Evolutionary conservation across 2,113 vertebrate genomes (phyloP).

Genomic region (Otolemur garnettii): DNA sequence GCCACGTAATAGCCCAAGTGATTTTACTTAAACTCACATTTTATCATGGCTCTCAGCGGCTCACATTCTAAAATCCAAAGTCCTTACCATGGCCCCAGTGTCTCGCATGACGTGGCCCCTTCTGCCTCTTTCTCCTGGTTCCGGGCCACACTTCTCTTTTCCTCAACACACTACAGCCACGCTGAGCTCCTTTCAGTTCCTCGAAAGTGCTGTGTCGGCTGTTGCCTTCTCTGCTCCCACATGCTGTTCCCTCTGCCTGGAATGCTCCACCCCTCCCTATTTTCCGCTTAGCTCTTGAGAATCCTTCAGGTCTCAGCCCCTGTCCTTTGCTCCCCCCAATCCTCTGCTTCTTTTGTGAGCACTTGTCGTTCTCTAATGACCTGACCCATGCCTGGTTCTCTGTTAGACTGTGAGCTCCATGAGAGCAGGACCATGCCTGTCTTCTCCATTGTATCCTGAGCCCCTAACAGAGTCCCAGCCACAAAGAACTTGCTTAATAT

Average conservation of each 20-base stretch:
- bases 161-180: not conserved
- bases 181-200: not conserved
- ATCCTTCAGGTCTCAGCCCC: not conserved
- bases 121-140: not conserved
- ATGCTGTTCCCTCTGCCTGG: not conserved
- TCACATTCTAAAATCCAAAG: conserved; percentile 3
- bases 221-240: not conserved
- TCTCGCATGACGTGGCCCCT: not conserved
- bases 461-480: not conserved
- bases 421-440: not conserved
- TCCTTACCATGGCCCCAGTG: not conserved
- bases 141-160: not conserved
- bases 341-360: not conserved
- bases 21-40: not conserved
- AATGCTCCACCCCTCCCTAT: not conserved
- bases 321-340: not conserved
- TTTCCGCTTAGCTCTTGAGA: not conserved
- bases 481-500: not conserved
- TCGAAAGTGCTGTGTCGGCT: not conserved
- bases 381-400: not conserved
- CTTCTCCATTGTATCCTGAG: not conserved
- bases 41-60: not conserved
- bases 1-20: not conserved
- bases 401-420: not conserved
- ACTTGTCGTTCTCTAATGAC: not conserved